Evolutionary conservation across 2,113 vertebrate genomes (phyloP).

Genomic region (Cercopithecus mona): DNA sequence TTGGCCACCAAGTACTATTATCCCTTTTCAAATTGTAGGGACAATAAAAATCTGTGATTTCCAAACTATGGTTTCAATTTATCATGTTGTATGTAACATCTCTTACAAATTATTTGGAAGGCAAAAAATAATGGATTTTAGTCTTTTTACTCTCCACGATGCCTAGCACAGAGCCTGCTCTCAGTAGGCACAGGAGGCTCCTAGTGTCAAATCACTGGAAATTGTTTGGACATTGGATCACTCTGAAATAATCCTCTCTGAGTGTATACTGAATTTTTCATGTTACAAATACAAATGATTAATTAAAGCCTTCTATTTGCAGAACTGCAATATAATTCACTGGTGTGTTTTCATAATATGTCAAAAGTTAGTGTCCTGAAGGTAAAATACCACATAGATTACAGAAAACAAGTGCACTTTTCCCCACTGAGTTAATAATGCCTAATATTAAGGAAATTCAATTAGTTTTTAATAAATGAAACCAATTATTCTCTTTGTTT

Average conservation of each 20-base stretch:
- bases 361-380: background rate
- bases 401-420: background rate
- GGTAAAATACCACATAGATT: background rate
- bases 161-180: accelerated
- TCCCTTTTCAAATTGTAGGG: background rate
- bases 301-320: background rate
- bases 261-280: background rate
- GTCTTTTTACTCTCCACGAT: background rate
- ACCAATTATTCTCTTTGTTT: background rate
- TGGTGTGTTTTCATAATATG: background rate
- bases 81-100: background rate
- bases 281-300: background rate
- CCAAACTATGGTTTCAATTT: background rate
- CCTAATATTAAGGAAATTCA: background rate
- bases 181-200: background rate
- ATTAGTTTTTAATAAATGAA: background rate
- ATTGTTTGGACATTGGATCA: background rate
- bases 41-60: background rate
- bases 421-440: background rate
- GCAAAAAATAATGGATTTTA: background rate
- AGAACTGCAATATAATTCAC: background rate
- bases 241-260: background rate
- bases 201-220: background rate
- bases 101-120: background rate
- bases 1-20: background rate